phyloP scores from a whole-genome alignment of 2,888 invertebrate species.

The Teleiodes luculella region DNA sequence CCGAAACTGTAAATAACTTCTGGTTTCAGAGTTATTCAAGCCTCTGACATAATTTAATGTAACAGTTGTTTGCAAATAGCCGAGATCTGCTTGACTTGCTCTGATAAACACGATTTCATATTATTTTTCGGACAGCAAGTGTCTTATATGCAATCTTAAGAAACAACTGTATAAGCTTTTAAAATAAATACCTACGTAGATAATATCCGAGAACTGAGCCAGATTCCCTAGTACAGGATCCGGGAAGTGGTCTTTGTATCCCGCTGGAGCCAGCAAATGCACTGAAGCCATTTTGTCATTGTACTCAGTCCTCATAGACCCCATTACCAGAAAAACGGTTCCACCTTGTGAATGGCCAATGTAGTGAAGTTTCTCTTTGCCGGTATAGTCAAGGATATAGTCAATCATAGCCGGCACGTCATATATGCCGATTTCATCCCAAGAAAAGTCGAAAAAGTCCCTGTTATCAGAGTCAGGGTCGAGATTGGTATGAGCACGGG shows the following conservation, averaged over 20 bases:
- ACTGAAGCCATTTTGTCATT: constrained; percentile 52
- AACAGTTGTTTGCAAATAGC: too few relatives aligned
- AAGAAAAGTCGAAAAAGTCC: constrained; percentile 58
- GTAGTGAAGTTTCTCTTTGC: constrained; percentile 49
- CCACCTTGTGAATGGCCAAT: constrained; percentile 69
- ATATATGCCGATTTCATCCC: constrained; percentile 54
- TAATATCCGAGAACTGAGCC: constrained; percentile 36
- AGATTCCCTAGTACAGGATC: constrained; percentile 21
- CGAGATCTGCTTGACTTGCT: too few relatives aligned
- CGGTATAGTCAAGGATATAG: constrained; percentile 44
- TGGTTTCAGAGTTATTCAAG: too few relatives aligned
- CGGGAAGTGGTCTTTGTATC: constrained; percentile 49
- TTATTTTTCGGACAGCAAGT: too few relatives aligned
- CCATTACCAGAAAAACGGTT: constrained; percentile 50
- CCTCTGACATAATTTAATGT: too few relatives aligned
- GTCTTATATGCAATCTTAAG: too few relatives aligned
- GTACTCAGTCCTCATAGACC: constrained; percentile 48
- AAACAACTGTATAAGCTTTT: too few relatives aligned
- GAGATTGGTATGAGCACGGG: constrained; percentile 73
- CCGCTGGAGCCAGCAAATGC: constrained; percentile 57
- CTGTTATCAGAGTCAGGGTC: constrained; percentile 45
- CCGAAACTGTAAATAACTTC: too few relatives aligned
- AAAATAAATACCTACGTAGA: constrained; percentile 47
- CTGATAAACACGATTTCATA: too few relatives aligned
- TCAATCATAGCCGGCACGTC: constrained; percentile 62